Conservation (phyloP, 1,140 invertebrate genomes). For the Eriocheir sinensis region DNA sequence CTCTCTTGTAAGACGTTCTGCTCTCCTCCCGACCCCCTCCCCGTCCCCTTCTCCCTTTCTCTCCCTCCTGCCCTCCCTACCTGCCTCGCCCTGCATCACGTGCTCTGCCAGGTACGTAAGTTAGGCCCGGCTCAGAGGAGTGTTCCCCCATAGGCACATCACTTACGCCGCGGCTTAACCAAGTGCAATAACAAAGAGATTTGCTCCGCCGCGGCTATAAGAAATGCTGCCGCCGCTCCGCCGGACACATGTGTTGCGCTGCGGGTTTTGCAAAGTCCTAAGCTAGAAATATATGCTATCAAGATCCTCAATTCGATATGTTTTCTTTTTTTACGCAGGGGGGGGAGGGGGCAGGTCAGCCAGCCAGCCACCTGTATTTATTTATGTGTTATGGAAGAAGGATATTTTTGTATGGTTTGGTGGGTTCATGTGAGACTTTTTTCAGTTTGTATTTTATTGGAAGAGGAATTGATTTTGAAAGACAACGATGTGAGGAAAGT, state of each 20-base stretch:
- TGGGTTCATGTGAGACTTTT: background rate
- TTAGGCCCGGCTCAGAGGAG: background rate
- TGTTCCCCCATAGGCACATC: background rate
- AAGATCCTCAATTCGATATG: slow-evolving; percentile 2
- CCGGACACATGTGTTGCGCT: background rate
- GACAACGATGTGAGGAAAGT: too few relatives aligned
- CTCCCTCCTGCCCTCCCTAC: background rate
- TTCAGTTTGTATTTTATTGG: background rate
- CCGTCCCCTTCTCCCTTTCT: background rate
- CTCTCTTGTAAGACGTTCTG: background rate
- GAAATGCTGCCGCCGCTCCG: slow-evolving; percentile 20
- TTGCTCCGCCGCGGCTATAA: slow-evolving; percentile 12
- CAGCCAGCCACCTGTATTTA: too few relatives aligned
- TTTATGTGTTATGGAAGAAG: slow-evolving; percentile 13
- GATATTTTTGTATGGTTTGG: slow-evolving; percentile 15
- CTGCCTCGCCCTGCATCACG: background rate
- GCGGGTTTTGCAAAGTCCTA: slow-evolving; percentile 23
- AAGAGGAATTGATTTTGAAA: background rate
- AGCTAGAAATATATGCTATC: slow-evolving; percentile 25
- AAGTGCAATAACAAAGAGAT: slow-evolving; percentile 25
- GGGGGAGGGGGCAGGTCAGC: too few relatives aligned
- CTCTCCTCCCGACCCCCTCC: too few relatives aligned
- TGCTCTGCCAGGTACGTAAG: slow-evolving; percentile 12
- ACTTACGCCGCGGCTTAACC: background rate
- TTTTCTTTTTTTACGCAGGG: too few relatives aligned